Base-by-base conservation (phyloP, 2,888 invertebrate genomes). In the Drosophila rubida region DNA sequence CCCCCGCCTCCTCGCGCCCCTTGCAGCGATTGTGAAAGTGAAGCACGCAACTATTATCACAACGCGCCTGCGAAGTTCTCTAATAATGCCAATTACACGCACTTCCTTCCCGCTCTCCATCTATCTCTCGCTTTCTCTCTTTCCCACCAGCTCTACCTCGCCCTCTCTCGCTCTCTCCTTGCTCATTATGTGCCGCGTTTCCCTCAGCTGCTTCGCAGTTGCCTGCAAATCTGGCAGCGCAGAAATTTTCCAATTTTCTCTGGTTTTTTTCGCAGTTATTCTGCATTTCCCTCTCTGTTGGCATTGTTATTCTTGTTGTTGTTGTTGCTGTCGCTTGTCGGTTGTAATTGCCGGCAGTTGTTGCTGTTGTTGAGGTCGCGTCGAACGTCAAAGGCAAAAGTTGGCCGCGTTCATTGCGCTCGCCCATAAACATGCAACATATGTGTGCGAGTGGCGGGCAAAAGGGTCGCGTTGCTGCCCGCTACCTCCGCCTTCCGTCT, bases 381-480 rank as follows among this genome's bases (percentile, higher is more conserved):
- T 85, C 67, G 83, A 80, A 86, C 60, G 79, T 81, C 85, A 81
- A 81, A 87, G 69, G 79, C 79, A 87, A 73, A 78, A 78, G 74
- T 75, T 73, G 80, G 65, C 84, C 58, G 71, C 75, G 87, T 87
- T 82, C 78, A 84, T 84, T 87, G 87, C 79, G 73, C 80, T 86
- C 81, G 79, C 61, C 71, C 82, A 84, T 84, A 84, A 84, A 87
- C 83, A 82, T 85, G 87, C 85, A 78, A 80, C 87, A 87, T 85
- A 87, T 87, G 84, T 48, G 64, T 58, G 41, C 39, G 32, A 46
- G 48, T 13, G 30, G 4, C 13, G 7, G 35, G 19, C 44, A 51
- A 45, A 67, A 62, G 72, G 67, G 68, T 62, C 77, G 50, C 23
- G n/a, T n/a, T n/a, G n/a, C n/a, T n/a, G n/a, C n/a, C n/a, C n/a